phyloP scores from a whole-genome alignment of 1,140 invertebrate genomes.

The Macrostomum lignano region DNA sequence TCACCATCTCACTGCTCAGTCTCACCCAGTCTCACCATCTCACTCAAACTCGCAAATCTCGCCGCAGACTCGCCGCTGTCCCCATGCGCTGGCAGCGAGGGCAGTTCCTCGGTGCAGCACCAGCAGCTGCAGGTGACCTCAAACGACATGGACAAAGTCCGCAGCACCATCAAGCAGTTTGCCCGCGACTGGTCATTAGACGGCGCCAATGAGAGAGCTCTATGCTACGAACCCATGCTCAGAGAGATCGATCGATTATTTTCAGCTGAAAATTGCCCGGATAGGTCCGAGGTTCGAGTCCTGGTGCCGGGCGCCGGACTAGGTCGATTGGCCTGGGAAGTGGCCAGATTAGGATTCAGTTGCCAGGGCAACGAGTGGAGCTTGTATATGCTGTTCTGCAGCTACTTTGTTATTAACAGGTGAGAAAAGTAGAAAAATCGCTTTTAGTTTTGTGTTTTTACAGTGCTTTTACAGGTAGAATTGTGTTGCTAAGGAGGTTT shows the following conservation, averaged over 20 bases:
- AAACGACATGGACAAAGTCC: conserved; percentile 5
- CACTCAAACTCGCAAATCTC: no score
- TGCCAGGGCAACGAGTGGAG: conserved; percentile 93
- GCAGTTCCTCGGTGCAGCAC: no score
- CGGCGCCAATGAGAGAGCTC: conserved; percentile 47
- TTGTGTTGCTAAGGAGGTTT: no score
- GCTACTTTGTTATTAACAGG: conserved; percentile 74
- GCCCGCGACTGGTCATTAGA: conserved; percentile 70
- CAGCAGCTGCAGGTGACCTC: no score
- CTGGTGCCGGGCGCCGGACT: conserved; percentile 76
- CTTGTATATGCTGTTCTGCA: conserved; percentile 79
- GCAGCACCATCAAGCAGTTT: conserved; percentile 20
- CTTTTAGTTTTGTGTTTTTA: conserved; percentile 4
- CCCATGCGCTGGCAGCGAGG: no score
- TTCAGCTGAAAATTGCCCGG: conserved; percentile 26
- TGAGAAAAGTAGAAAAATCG: no score
- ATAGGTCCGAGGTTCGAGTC: conserved; percentile 25
- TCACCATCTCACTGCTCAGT: no score
- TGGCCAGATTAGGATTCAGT: conserved; percentile 52
- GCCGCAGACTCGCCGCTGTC: no score
- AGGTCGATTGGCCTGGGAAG: conserved; percentile 65
- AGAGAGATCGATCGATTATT: conserved; percentile 47
- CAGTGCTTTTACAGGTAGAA: no score
- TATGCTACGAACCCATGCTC: conserved; percentile 67
- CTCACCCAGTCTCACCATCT: no score